Conservation (phyloP, 1,140 invertebrate species). For the Pogonognathellus flavescens region DNA sequence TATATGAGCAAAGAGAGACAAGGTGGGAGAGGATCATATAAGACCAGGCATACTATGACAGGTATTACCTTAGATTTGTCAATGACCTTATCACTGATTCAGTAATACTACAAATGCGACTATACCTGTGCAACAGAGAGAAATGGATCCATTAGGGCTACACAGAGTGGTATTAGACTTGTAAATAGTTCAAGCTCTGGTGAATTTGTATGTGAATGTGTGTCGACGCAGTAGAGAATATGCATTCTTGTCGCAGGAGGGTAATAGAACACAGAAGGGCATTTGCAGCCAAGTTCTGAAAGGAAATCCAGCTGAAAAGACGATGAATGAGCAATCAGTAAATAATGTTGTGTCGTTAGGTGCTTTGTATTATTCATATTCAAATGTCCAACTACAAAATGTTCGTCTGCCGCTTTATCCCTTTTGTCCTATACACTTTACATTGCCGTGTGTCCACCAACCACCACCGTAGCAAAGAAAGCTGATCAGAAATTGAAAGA, state of each 20-base stretch:
- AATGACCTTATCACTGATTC: too few species aligned
- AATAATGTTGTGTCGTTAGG: constrained; percentile 16
- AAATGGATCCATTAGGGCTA: too few species aligned
- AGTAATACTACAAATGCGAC: too few species aligned
- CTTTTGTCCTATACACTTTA: background rate
- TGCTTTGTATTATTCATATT: constrained; percentile 12
- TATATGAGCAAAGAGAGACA: too few species aligned
- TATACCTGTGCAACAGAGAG: too few species aligned
- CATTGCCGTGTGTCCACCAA: too few species aligned
- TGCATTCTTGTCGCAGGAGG: background rate
- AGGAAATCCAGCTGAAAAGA: constrained; percentile 30
- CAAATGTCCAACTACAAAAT: background rate
- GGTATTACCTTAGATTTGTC: too few species aligned
- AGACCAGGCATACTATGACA: too few species aligned
- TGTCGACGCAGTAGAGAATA: background rate
- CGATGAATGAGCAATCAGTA: constrained; percentile 43
- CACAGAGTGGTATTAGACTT: background rate
- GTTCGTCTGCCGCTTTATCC: background rate
- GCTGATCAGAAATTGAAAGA: background rate
- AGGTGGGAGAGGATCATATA: too few species aligned
- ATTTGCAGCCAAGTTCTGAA: background rate
- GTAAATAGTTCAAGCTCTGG: background rate
- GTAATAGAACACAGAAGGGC: background rate
- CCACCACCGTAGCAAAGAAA: too few species aligned
- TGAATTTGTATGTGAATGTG: background rate